Evolutionary conservation across 2,888 invertebrate genomes (phyloP).

Genomic region (Pseudanteris insignis): DNA sequence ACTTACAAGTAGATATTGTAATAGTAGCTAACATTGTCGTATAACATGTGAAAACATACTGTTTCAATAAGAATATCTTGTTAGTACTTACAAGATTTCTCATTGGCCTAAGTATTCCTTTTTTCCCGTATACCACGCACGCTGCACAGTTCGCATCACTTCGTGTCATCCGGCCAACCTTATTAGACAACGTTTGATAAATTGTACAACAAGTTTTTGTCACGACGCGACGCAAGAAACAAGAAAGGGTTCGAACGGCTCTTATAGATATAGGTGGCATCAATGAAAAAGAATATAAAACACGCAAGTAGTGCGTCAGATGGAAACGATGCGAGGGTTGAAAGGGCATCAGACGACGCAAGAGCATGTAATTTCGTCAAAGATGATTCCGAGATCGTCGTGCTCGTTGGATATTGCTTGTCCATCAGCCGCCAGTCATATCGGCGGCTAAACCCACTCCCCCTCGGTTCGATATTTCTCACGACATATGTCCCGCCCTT

Average conservation of each 20-base stretch:
- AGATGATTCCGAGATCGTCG: constrained; percentile 13
- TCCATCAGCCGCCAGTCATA: constrained; percentile 35
- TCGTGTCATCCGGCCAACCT: too few relatives aligned
- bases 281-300: constrained; percentile 24
- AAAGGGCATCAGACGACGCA: constrained; percentile 21
- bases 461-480: constrained; percentile 17
- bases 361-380: constrained; percentile 27
- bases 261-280: not conserved
- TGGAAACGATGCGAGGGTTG: constrained; percentile 27
- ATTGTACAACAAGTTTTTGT: constrained; percentile 20
- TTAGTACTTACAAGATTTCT: too few relatives aligned
- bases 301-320: constrained; percentile 14
- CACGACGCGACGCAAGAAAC: constrained; percentile 18
- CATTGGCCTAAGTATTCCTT: too few relatives aligned
- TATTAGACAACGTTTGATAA: constrained; percentile 26
- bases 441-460: constrained; percentile 8
- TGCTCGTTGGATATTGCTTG: constrained; percentile 32
- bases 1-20: too few relatives aligned
- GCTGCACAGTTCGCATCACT: too few relatives aligned
- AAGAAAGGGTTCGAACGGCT: constrained; percentile 1
- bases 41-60: too few relatives aligned
- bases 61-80: too few relatives aligned
- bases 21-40: too few relatives aligned
- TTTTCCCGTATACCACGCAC: too few relatives aligned
- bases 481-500: constrained; percentile 22